Conservation (phyloP, 2,797 vertebrate genomes). For the Lagothrix lagotricha region DNA sequence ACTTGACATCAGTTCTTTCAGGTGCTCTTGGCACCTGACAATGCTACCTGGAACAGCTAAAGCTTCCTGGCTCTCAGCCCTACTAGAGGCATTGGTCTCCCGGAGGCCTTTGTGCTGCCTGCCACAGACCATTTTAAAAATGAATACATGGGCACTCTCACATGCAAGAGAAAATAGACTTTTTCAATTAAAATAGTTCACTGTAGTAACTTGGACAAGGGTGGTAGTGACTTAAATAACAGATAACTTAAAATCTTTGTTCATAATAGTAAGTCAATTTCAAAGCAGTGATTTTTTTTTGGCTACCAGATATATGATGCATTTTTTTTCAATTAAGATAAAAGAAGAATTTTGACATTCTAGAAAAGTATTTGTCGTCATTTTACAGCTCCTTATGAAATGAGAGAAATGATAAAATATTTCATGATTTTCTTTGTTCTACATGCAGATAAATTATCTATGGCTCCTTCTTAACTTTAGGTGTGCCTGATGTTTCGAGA, state of each 20-base stretch:
- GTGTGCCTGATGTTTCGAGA: neutral
- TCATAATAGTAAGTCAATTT: neutral
- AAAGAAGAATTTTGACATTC: neutral
- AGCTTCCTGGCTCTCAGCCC: neutral
- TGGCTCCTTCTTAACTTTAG: neutral
- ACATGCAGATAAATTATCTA: neutral
- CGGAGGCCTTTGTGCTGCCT: neutral
- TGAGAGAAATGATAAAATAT: neutral
- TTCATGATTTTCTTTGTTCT: neutral
- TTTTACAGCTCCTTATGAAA: neutral
- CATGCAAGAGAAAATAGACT: neutral
- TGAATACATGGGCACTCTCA: neutral
- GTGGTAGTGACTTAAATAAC: neutral
- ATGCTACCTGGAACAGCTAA: neutral
- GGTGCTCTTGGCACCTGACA: neutral
- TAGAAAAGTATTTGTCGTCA: neutral
- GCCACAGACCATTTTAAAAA: neutral
- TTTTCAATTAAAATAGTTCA: neutral
- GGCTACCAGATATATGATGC: neutral
- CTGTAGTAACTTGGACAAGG: neutral
- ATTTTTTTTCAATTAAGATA: constrained; percentile 39
- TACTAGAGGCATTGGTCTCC: neutral
- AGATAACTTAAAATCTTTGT: neutral
- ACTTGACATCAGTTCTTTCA: neutral
- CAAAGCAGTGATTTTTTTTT: neutral